Conservation (phyloP, 2,888 invertebrate genomes). For the Sipha maydis region DNA sequence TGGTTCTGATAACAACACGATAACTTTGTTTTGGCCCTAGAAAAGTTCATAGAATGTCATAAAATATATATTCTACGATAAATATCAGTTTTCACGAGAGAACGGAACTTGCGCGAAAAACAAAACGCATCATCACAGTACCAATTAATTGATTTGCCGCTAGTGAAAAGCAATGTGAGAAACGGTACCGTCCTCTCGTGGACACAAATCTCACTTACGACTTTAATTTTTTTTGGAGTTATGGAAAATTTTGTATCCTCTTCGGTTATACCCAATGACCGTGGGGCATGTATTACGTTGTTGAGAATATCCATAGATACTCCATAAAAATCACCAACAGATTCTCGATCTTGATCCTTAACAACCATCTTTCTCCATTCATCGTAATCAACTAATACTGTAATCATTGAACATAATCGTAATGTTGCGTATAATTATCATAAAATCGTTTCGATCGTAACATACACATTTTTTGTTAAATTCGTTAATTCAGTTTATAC, state of each 20-base stretch:
- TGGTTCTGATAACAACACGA: slow-evolving; percentile 82
- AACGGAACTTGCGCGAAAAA: neutral
- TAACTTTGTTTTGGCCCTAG: slow-evolving; percentile 84
- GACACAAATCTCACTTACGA: slow-evolving; percentile 70
- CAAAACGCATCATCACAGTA: too few species aligned
- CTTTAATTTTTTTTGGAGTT: slow-evolving; percentile 80
- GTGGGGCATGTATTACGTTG: slow-evolving; percentile 69
- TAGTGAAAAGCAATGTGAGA: neutral
- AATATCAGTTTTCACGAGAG: neutral
- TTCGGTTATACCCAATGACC: slow-evolving; percentile 70
- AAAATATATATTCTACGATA: neutral
- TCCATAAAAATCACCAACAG: slow-evolving; percentile 85
- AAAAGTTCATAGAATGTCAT: slow-evolving; percentile 51
- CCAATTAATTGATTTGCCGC: neutral
- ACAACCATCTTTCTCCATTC: slow-evolving; percentile 83
- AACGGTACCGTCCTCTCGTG: neutral
- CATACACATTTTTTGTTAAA: too few species aligned
- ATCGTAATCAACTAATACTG: slow-evolving; percentile 71
- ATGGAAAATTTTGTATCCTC: slow-evolving; percentile 78
- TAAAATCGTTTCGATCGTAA: too few species aligned
- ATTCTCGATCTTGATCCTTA: slow-evolving; percentile 84
- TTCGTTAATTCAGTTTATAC: too few species aligned
- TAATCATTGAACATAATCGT: neutral
- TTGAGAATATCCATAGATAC: slow-evolving; percentile 83
- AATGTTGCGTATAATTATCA: too few species aligned